These are phyloP conservation scores for Listronotus oregonensis DNA, from an alignment of 1,140 invertebrate species.

Conservation along the genomic window DNA sequence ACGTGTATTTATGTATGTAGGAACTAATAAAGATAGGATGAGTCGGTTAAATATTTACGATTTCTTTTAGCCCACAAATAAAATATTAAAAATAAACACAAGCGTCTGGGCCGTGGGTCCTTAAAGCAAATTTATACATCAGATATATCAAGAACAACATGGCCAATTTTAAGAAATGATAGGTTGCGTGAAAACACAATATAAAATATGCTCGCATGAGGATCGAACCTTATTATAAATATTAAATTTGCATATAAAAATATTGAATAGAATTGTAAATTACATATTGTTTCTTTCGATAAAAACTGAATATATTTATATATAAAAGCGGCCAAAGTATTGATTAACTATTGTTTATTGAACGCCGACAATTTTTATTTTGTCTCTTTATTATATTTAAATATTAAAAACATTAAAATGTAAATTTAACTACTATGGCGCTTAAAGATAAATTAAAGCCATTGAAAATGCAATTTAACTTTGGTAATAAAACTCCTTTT, in stretches of 20 bases:
- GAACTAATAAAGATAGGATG: too few relatives aligned
- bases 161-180: constrained; percentile 11
- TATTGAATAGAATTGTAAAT: neutral
- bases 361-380: neutral
- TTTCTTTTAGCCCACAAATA: neutral
- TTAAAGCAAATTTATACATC: constrained; percentile 8
- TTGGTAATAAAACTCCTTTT: too few relatives aligned
- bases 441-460: neutral
- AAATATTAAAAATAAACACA: constrained; percentile 4
- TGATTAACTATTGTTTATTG: constrained; percentile 13
- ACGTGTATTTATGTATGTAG: too few relatives aligned
- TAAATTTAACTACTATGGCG: neutral
- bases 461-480: too few relatives aligned
- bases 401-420: constrained; percentile 4
- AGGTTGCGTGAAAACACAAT: constrained; percentile 16
- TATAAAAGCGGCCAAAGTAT: neutral
- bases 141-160: constrained; percentile 3
- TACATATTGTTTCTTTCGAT: neutral
- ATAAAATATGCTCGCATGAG: constrained; percentile 11
- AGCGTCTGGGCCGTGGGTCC: neutral
- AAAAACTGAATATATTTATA: constrained; percentile 8
- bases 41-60: neutral
- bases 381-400: neutral
- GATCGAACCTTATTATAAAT: constrained; percentile 12
- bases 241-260: constrained; percentile 16